Percentiles rank a stretch among this genome's conserved stretches.
phyloP scores from a whole-genome alignment of 2,113 vertebrate species.

The Labeo catla region DNA sequence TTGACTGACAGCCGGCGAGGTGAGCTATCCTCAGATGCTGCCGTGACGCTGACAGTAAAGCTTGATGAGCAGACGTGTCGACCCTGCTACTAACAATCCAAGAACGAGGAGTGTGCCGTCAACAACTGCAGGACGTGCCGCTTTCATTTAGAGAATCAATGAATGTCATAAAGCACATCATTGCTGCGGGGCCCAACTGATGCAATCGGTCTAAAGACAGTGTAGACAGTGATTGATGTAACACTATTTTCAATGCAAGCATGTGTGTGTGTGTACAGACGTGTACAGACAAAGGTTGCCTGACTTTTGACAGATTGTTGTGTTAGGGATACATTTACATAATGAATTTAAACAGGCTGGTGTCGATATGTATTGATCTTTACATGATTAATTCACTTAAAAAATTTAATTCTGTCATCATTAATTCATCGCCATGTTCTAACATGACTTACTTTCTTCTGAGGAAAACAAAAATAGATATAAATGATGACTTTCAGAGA shows the following conservation, averaged over 20 bases:
- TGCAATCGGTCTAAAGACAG: slow-evolving; percentile 23
- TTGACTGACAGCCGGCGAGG: slow-evolving; percentile 34
- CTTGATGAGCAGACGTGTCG: neutral
- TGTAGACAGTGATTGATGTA: slow-evolving; percentile 24
- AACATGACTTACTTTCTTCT: neutral
- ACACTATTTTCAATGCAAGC: neutral
- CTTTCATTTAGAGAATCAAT: slow-evolving; percentile 45
- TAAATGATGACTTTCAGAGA: neutral
- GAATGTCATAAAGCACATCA: slow-evolving; percentile 38
- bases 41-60: slow-evolving; percentile 18
- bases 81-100: neutral
- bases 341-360: neutral
- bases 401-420: too few species aligned
- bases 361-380: slow-evolving; percentile 3
- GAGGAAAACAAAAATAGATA: neutral
- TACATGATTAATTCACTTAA: neutral
- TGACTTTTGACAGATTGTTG: slow-evolving; percentile 1
- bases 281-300: neutral
- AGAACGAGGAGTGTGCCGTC: neutral
- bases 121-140: slow-evolving; percentile 3
- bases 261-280: neutral
- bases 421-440: neutral
- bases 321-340: slow-evolving; percentile 22
- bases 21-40: slow-evolving; percentile 26
- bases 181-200: neutral